Evolutionary conservation across 1,140 invertebrate species (phyloP).

Genomic region (Choristoneura fumiferana): DNA sequence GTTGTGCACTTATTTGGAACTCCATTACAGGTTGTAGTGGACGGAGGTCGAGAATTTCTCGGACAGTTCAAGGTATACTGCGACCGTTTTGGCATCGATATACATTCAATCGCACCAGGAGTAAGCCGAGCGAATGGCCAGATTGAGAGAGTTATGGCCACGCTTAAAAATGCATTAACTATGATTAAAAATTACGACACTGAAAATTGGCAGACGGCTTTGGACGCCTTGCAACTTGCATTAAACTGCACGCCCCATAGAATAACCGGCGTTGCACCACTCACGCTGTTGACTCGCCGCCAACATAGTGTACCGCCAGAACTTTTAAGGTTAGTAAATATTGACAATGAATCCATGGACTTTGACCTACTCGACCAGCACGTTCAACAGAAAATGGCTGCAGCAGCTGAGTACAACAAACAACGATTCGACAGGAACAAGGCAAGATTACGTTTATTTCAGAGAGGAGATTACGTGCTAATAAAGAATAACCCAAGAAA

Average conservation of each 20-base stretch:
- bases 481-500: no score
- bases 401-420: slow-evolving; percentile 25
- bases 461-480: slow-evolving; percentile 42
- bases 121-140: slow-evolving; percentile 40
- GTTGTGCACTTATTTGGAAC: slow-evolving; percentile 37
- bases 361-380: slow-evolving; percentile 29
- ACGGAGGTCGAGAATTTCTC: slow-evolving; percentile 38
- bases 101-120: slow-evolving; percentile 35
- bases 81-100: slow-evolving; percentile 25
- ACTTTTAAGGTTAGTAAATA: slow-evolving; percentile 30
- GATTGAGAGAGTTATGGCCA: slow-evolving; percentile 33
- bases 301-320: slow-evolving; percentile 32
- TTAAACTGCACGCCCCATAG: slow-evolving; percentile 35
- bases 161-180: slow-evolving; percentile 33
- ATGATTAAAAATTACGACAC: no score
- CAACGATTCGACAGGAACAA: slow-evolving; percentile 29
- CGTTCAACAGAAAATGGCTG: slow-evolving; percentile 30
- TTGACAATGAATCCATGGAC: slow-evolving; percentile 31
- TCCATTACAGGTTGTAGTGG: slow-evolving; percentile 36
- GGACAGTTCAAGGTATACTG: slow-evolving; percentile 39
- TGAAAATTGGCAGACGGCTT: slow-evolving; percentile 32
- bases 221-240: slow-evolving; percentile 36
- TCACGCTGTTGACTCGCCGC: slow-evolving; percentile 30
- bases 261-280: no score
- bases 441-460: slow-evolving; percentile 31